Base-by-base conservation (phyloP, 2,888 invertebrate species). In the Neoascia interrupta region DNA sequence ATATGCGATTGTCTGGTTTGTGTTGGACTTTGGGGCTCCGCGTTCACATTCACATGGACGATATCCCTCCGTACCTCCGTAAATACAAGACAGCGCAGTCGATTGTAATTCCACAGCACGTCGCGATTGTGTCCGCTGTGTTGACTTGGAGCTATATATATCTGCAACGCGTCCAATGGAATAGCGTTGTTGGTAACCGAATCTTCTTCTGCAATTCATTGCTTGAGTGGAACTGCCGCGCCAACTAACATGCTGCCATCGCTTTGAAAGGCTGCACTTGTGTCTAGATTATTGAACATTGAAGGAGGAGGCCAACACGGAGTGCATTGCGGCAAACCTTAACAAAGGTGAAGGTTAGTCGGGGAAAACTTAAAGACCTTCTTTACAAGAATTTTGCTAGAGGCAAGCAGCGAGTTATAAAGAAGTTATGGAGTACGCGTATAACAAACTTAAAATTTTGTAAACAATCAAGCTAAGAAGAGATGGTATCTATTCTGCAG, bases 301-400 rank as follows among this genome's bases (percentile, higher is more conserved):
- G 41, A 51, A 63, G 36, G 70, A 63, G 47, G 53, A n/a, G n/a
- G n/a, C n/a, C 56, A 43, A 60, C 58, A 34, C 8, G 5, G 36
- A 28, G 31, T 43, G 41, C 39, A 15, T 39, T 39, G 51, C 36
- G n/a, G n/a, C n/a, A n/a, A n/a, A n/a, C n/a, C n/a, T n/a, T n/a
- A n/a, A 66, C 66, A 45, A 74, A 72, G 76, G 76, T 64, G 70
- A 76, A 76, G 76, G 76, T 76, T 74, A 74, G 68, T 36, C 66
- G 66, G 51, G 11, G 37, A 23, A 28, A 58, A 28, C 18, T 34
- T 36, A 34, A 43, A 49, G 61, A 61, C 41, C 53, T 53, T 13
- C 31, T 37, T 34, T 37, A 69, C 6, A 5, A 56, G 34, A 26
- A 47, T 39, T 31, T 49, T n/a, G 36, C 13, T 19, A 41, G 54